Base-by-base conservation (phyloP, 1,140 invertebrate species). In the Cherax destructor region DNA sequence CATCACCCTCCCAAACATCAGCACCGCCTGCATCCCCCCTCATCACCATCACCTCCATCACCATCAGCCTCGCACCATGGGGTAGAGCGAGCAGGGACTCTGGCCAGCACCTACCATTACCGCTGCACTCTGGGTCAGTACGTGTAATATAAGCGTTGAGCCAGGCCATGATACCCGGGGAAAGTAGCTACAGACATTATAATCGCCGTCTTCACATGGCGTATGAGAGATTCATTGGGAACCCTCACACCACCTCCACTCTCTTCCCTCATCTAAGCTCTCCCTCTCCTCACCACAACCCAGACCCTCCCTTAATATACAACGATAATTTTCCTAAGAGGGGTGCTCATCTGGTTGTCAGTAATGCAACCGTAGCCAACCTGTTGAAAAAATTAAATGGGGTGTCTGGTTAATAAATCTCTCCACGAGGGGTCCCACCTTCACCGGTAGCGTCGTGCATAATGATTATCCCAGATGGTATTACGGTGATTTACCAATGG, bases 361-460 rank as follows among this genome's bases (percentile, higher is more conserved):
- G 30, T 83, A 83, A 72, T 83, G 81, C 81, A 83, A 83, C 81
- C 81, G 81, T 69, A 83, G 81, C 47, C 59, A 83, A 69, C 81
- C 81, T 69, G 80, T 61, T 83, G 52, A 83, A 83, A 83, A 83
- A 83, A 59, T 61, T 83, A 83, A 83, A 83, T 83, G 81, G 56
- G 81, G 81, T 83, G 81, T 83, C 81, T 65, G 41, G 81, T 83
- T 24, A 21, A 83, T 83, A 83, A 83, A 83, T 83, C 81, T 50
- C 47, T 41, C n/a, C 5, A 65, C 3, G 24, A 83, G 59, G 81
- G 81, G 30, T 56, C 69, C 81, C 81, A 83, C 81, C 81, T 83
- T 69, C 81, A 83, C 81, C 81, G 61, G 81, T 83, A 83, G 81
- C 81, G 59, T 69, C 16, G 81, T 47, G 56, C 81, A 65, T 83